Percentiles rank a stretch among this genome's conserved stretches.
Conservation (phyloP, 2,113 vertebrate species). For the Ondatra zibethicus region DNA sequence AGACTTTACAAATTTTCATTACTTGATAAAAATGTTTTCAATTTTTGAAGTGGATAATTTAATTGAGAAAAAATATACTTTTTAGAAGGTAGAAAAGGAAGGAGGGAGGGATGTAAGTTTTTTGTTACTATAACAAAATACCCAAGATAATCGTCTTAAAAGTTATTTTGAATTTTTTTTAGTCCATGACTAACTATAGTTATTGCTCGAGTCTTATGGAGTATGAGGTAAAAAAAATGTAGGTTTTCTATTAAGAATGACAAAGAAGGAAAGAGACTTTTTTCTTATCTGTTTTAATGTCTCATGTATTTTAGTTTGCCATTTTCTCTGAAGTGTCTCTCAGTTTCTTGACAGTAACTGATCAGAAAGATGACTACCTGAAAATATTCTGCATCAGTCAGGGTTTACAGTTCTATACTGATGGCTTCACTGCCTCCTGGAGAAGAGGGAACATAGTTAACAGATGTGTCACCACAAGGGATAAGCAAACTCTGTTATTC, state of each 20-base stretch:
- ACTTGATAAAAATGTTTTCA: not conserved
- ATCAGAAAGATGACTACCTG: not conserved
- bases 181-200: not conserved
- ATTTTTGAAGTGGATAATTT: not conserved
- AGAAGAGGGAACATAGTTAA: not conserved
- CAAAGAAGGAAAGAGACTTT: not conserved
- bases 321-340: not conserved
- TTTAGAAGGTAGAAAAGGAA: not conserved
- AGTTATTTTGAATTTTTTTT: not conserved
- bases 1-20: not conserved
- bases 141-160: not conserved
- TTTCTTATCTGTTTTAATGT: not conserved
- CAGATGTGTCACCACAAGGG: not conserved
- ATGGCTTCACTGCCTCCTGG: not conserved
- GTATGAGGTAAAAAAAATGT: too few species aligned
- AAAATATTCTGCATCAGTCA: not conserved
- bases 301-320: not conserved
- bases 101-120: not conserved
- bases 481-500: not conserved
- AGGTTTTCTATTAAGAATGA: not conserved
- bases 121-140: not conserved
- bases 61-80: not conserved
- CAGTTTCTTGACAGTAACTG: not conserved
- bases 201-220: not conserved
- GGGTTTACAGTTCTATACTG: not conserved